phyloP scores from a whole-genome alignment of 2,888 invertebrate species.

The Hydrotaea diabolus region DNA sequence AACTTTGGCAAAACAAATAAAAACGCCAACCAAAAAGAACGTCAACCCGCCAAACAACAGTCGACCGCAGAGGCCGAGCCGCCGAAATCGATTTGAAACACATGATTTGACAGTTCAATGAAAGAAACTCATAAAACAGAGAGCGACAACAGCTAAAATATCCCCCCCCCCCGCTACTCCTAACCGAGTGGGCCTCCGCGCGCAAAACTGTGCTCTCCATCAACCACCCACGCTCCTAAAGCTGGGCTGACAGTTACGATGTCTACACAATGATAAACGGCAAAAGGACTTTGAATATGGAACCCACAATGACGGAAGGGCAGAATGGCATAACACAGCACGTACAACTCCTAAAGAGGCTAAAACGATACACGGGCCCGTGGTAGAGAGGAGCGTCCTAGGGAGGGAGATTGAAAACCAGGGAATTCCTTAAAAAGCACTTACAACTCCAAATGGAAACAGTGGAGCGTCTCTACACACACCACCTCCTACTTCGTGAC shows the following conservation, averaged over 20 bases:
- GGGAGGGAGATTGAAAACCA: no score
- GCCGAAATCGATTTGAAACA: slow-evolving; percentile 65
- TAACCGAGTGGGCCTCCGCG: not conserved
- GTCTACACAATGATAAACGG: slow-evolving; percentile 57
- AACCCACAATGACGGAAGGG: not conserved
- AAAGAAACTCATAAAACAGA: slow-evolving; percentile 31
- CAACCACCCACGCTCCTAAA: not conserved
- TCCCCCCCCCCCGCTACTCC: slow-evolving; percentile 14
- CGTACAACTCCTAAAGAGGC: no score
- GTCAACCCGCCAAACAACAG: not conserved
- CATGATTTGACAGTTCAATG: slow-evolving; percentile 63
- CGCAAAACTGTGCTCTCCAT: not conserved
- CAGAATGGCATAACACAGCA: no score
- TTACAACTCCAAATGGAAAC: no score
- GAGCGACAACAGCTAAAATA: not conserved
- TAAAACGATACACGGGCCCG: no score
- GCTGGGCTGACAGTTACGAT: slow-evolving; percentile 37
- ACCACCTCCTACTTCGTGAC: no score
- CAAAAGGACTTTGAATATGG: slow-evolving; percentile 4
- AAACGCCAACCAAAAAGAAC: no score
- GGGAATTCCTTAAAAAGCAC: no score
- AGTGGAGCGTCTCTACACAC: no score
- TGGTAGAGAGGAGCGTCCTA: no score
- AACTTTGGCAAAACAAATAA: not conserved
- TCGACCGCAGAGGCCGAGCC: not conserved